Evolutionary conservation across 2,113 vertebrate species (phyloP), one percentile per base, ranked within the genome.

Genomic region (Anarhynchus alexandrinus): DNA sequence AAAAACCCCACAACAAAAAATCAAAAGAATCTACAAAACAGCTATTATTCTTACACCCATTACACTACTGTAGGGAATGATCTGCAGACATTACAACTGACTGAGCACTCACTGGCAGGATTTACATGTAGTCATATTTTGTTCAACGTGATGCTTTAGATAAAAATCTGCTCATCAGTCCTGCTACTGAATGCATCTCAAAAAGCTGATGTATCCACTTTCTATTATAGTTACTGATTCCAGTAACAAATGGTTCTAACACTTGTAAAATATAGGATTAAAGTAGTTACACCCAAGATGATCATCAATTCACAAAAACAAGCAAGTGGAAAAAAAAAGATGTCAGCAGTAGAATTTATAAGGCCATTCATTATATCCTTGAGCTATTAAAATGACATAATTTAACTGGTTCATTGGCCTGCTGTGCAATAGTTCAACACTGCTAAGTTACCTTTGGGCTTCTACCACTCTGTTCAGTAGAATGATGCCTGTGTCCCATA

Each of bases 131-230:
- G 87, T 97, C 95, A 96, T 94, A 96, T 94, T 95, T 94, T 74
- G 70, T 94, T 95, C 78, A 94, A 74, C 66, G 94, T 93, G 85
- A 91, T 91, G 92, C 92, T 96, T 87, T 83, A 97, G 98, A 98
- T 98, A 98, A 98, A 98, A 99, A 98, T 98, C 98, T 99, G 98
- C 98, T 94, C 96, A 97, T 97, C 97, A 96, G 98, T 98, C 95
- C 97, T 98, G 98, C 98, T 92, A 93, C 93, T 97, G 72, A 94
- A 95, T 83, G 69, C 51, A 97, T 96, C 97, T 97, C 98, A 97
- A 97, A 99, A 97, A 43, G 98, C 98, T 98, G 98, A 99, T 97
- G 97, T 95, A 96, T 96, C 78, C 80, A 96, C 97, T 98, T 98
- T 94, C 89, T 59, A 77, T 90, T 93, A 70, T 82, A 80, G 78